Evolutionary conservation across 2,888 invertebrate genomes (phyloP), one percentile per base, ranked within the genome.

Genomic region (Zonitis immaculata): DNA sequence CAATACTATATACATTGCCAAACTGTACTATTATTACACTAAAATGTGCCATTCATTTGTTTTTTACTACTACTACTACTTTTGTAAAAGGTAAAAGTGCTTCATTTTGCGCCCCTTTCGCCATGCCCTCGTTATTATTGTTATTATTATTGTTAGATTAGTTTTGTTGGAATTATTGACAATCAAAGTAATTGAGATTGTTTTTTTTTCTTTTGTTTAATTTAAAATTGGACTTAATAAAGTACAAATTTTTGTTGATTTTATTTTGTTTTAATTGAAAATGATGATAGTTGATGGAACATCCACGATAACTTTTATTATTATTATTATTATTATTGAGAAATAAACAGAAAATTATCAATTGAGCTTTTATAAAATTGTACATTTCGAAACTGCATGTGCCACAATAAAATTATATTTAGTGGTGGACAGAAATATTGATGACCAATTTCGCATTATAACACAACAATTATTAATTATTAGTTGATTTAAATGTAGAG

Each of bases 381-480:
- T 64, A 62, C 58, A 63, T 65, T 61, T 58, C 57, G 61, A 62
- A 58, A 63, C 63, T 66, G 68, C 66, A 68, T 68, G 59, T 61
- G 60, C 59, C 64, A 59, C 49, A 39, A n/a, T 56, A 58, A 59
- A n/a, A n/a, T n/a, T n/a, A n/a, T n/a, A n/a, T n/a, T n/a, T 56
- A 60, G 62, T 66, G 65, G 66, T 63, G 18, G 62, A n/a, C n/a
- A n/a, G n/a, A 63, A 51, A 22, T 63, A 66, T 66, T 68, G 71
- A 71, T 62, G 73, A 73, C 73, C 73, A 73, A 73, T 70, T 68
- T 67, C 67, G 68, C 60, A 62, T 66, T 66, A 66, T 62, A 65
- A 64, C 62, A 30, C 28, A 32, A 32, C 32, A 26, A 7, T 2
- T 6, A 26, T 6, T 7, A 26, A 7, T 26, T 26, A 26, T 44